phyloP scores from a whole-genome alignment of 2,113 vertebrate species.

The Trematocara nigrifrons region DNA sequence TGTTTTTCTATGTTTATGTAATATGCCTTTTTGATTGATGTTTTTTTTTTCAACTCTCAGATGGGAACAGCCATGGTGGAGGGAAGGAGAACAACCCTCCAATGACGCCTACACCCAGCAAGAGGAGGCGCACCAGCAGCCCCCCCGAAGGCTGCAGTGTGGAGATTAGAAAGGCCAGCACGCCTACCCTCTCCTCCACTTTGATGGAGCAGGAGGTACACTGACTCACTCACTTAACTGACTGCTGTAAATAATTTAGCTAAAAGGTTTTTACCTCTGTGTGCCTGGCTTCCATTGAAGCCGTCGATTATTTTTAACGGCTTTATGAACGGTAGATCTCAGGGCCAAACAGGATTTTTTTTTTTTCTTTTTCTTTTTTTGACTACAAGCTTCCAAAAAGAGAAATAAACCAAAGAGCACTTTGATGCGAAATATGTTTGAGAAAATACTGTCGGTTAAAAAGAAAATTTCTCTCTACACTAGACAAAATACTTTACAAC shows the following conservation, averaged over 20 bases:
- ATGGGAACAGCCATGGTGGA: conserved; percentile 1
- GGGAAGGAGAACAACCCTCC: conserved; percentile 64
- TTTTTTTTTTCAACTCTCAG: conserved; percentile 6
- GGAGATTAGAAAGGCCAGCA: conserved; percentile 53
- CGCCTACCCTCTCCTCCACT: background rate
- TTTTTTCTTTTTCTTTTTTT: background rate
- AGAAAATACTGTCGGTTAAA: background rate
- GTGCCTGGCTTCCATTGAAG: background rate
- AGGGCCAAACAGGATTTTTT: background rate
- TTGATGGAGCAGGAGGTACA: conserved; percentile 48
- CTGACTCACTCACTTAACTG: background rate
- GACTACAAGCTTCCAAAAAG: background rate
- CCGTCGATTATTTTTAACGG: conserved; percentile 10
- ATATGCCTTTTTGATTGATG: background rate
- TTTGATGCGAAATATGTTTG: background rate
- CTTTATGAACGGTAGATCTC: background rate
- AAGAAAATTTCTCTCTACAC: too few species aligned
- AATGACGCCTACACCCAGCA: conserved; percentile 38
- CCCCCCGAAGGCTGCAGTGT: conserved; percentile 13
- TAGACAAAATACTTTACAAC: background rate
- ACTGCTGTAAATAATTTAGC: conserved; percentile 29
- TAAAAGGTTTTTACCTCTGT: conserved; percentile 18
- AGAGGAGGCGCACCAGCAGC: conserved; percentile 49
- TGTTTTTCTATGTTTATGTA: conserved; percentile 10
- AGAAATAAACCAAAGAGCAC: background rate